Percentiles rank a stretch among this genome's conserved stretches.
These are phyloP conservation scores for Cyprinus carpio DNA, from an alignment of 2,113 vertebrate species.

Conservation along the genomic window DNA sequence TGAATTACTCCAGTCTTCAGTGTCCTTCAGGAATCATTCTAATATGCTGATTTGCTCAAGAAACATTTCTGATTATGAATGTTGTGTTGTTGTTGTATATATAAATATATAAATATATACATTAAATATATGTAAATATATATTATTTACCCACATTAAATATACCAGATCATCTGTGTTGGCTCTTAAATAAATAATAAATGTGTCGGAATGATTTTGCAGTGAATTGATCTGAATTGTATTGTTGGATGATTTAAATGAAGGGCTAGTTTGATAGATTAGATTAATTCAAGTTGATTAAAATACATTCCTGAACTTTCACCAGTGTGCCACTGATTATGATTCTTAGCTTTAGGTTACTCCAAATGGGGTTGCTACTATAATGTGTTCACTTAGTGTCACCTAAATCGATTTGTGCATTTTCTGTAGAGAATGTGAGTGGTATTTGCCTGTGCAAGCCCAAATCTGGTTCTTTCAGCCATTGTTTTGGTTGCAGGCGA, in stretches of 20 bases:
- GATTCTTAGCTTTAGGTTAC: background rate
- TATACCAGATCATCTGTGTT: no score
- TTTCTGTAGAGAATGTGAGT: no score
- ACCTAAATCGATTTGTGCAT: background rate
- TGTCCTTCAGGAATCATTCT: background rate
- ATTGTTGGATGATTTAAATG: no score
- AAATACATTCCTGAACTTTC: background rate
- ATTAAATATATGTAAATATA: no score
- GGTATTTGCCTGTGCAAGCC: background rate
- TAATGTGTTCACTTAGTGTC: background rate
- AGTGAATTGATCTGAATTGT: no score
- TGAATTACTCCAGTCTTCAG: background rate
- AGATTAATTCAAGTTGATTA: background rate
- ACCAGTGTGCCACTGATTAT: background rate
- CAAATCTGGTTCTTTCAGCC: background rate
- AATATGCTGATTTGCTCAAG: background rate
- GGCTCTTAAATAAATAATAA: no score
- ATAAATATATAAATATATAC: no score
- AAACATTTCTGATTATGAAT: background rate
- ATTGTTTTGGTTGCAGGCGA: no score
- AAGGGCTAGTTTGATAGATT: background rate
- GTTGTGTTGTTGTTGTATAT: no score
- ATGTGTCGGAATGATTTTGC: no score
- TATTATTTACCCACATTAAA: no score
- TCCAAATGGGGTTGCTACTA: background rate